These are phyloP conservation scores for Lordiphosa clarofinis DNA, from an alignment of 1,140 invertebrate genomes.

Conservation along the genomic window DNA sequence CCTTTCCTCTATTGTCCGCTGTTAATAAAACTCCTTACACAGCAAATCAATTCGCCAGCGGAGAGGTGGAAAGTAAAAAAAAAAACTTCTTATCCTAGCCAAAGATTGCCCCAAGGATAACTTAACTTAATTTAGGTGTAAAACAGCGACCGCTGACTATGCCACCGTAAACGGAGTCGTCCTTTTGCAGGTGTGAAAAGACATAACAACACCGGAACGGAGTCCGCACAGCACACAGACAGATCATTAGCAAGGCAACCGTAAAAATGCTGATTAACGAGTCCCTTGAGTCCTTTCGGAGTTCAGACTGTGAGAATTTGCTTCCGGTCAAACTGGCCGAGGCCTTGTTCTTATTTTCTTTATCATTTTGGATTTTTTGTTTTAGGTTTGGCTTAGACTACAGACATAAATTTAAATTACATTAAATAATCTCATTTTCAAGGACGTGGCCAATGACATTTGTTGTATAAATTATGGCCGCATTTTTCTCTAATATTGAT, in stretches of 20 bases:
- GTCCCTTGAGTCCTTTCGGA: conserved; percentile 49
- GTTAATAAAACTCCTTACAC: too few species aligned
- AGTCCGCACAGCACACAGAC: conserved; percentile 32
- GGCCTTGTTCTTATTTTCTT: conserved; percentile 13
- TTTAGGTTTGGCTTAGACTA: conserved; percentile 36
- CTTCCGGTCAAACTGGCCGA: conserved; percentile 31
- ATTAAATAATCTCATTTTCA: conserved; percentile 61
- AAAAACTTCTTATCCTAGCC: neutral
- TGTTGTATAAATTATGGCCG: conserved; percentile 68
- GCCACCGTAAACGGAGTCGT: conserved; percentile 1
- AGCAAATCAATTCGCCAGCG: too few species aligned
- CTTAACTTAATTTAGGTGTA: conserved; percentile 53
- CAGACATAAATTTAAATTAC: conserved; percentile 76
- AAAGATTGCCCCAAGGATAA: conserved; percentile 39
- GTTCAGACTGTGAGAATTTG: conserved; percentile 8
- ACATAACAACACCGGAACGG: conserved; percentile 20
- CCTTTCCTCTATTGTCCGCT: too few species aligned
- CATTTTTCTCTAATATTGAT: conserved; percentile 69
- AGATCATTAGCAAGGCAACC: conserved; percentile 72
- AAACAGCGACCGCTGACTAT: conserved; percentile 32
- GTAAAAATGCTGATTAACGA: conserved; percentile 77
- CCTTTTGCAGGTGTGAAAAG: conserved; percentile 38
- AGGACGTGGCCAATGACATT: conserved; percentile 62
- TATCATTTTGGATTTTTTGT: too few species aligned
- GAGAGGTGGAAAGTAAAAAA: too few species aligned